Evolutionary conservation across 2,888 invertebrate genomes (phyloP).

Genomic region (Acanthosoma haemorrhoidale): DNA sequence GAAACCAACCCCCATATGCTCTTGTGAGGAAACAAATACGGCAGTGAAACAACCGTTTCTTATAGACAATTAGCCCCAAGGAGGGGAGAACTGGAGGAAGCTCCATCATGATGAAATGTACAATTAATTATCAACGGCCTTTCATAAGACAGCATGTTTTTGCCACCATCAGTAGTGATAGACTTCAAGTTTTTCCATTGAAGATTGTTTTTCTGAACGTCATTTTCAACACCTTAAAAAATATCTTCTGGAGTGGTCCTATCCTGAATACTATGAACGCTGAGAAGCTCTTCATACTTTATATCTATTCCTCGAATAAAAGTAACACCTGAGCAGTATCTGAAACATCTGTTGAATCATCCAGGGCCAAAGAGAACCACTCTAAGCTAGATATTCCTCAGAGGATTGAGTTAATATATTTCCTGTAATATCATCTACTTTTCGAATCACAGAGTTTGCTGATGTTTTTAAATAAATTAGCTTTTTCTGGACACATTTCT

Average conservation of each 20-base stretch:
- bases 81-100: too few species aligned
- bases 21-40: too few species aligned
- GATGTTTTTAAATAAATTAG: too few species aligned
- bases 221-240: conserved; percentile 39
- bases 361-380: conserved; percentile 40
- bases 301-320: conserved; percentile 32
- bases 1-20: too few species aligned
- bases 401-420: conserved; percentile 16
- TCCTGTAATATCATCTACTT: conserved; percentile 44
- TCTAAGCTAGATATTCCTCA: conserved; percentile 32
- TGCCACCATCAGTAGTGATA: conserved; percentile 43
- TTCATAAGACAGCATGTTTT: too few species aligned
- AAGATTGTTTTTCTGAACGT: conserved; percentile 38
- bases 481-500: too few species aligned
- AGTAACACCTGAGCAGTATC: conserved; percentile 40
- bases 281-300: conserved; percentile 19
- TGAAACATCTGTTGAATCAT: conserved; percentile 42
- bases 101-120: too few species aligned
- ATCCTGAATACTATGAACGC: background rate
- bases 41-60: too few species aligned
- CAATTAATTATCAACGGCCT: too few species aligned
- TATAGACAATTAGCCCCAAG: too few species aligned
- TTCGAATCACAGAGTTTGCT: too few species aligned
- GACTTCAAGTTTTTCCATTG: conserved; percentile 40
- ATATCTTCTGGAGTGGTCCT: conserved; percentile 26